A percentile compares a stretch with the other conserved stretches of the same genome.
Evolutionary conservation across 2,888 invertebrate genomes (phyloP).

Genomic region (Deilephila porcellus): DNA sequence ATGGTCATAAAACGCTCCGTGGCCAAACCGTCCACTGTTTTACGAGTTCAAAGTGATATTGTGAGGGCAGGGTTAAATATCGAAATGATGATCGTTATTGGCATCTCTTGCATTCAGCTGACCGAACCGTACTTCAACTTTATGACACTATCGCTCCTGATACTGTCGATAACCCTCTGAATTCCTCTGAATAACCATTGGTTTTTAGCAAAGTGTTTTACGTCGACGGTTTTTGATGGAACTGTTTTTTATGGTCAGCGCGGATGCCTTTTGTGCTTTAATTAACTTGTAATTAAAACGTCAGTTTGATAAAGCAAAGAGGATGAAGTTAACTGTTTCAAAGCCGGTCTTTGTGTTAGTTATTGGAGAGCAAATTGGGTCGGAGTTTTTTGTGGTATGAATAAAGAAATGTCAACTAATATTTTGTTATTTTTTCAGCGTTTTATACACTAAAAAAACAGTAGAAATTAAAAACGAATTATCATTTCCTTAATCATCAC

Average conservation of each 20-base stretch:
- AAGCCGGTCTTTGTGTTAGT: constrained; percentile 1
- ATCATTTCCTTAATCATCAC: too few species aligned
- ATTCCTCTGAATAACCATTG: constrained; percentile 5
- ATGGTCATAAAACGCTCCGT: constrained; percentile 17
- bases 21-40: background rate
- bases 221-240: background rate
- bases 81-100: constrained; percentile 40
- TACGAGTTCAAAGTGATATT: constrained; percentile 18
- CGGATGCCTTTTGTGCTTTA: background rate
- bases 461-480: too few species aligned
- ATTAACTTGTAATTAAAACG: constrained; percentile 6
- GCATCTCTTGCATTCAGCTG: constrained; percentile 34
- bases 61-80: constrained; percentile 35
- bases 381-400: background rate
- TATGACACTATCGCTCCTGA: constrained; percentile 39
- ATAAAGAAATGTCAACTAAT: too few species aligned
- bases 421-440: too few species aligned
- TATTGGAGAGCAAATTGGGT: background rate
- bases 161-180: constrained; percentile 39
- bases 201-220: constrained; percentile 8
- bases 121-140: constrained; percentile 42
- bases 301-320: constrained; percentile 2
- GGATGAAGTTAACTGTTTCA: background rate
- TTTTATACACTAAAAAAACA: too few species aligned
- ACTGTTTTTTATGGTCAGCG: background rate